phyloP scores from a whole-genome alignment of 1,140 invertebrate species.

The Antheraea mylitta region DNA sequence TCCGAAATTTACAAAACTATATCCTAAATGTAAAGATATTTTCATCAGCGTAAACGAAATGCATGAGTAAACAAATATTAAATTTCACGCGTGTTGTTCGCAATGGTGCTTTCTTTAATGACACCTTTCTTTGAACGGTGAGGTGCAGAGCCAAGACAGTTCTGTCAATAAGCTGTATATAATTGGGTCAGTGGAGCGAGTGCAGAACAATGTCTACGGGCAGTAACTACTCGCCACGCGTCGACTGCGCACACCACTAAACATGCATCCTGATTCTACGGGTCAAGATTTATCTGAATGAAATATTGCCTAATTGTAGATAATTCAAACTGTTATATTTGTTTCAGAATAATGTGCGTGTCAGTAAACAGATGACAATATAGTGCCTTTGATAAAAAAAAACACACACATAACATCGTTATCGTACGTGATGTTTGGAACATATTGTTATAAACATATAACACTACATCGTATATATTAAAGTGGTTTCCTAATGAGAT shows the following conservation, averaged over 20 bases:
- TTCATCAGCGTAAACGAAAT: neutral
- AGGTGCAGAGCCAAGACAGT: constrained; percentile 64
- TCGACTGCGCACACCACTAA: constrained; percentile 32
- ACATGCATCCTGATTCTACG: neutral
- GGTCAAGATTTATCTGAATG: constrained; percentile 1
- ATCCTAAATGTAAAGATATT: neutral
- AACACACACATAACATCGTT: neutral
- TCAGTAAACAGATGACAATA: neutral
- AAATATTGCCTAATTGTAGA: neutral
- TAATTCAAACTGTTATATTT: neutral
- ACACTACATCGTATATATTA: no score
- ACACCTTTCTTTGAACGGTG: constrained; percentile 43
- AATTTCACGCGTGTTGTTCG: constrained; percentile 11
- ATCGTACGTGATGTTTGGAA: neutral
- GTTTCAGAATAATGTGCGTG: no score
- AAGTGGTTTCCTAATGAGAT: no score
- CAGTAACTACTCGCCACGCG: constrained; percentile 8
- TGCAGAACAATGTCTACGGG: constrained; percentile 36
- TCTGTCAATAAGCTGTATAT: constrained; percentile 66
- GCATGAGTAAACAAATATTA: constrained; percentile 14
- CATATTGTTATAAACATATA: no score
- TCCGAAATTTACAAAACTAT: neutral
- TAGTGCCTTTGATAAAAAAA: neutral
- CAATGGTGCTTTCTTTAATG: constrained; percentile 13
- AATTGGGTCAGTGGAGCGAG: constrained; percentile 68